phyloP scores from a whole-genome alignment of 35 echinoderm and acorn worm genomes.

The Apostichopus parvimensis region DNA sequence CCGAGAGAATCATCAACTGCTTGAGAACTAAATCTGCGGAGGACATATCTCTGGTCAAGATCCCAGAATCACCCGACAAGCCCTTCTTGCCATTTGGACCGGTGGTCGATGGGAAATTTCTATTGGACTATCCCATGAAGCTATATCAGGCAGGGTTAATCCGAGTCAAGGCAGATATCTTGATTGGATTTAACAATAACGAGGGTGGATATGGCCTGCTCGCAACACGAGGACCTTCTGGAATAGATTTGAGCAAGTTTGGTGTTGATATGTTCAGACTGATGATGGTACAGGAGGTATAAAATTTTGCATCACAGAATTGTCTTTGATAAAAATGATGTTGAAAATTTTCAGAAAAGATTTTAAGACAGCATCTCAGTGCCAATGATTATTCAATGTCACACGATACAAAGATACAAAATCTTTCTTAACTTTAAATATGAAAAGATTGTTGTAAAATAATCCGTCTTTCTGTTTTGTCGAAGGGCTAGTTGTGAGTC shows the following conservation, averaged over 20 bases:
- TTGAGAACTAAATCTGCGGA: conserved; percentile 72
- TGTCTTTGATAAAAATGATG: too few relatives aligned
- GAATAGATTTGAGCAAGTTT: conserved; percentile 48
- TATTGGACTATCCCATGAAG: conserved; percentile 66
- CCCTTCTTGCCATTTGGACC: conserved; percentile 68
- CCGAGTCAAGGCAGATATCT: conserved; percentile 56
- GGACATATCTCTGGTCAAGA: conserved; percentile 60
- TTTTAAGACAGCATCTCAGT: too few relatives aligned
- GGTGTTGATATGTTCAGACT: conserved; percentile 56
- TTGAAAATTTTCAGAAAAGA: too few relatives aligned
- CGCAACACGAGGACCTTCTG: conserved; percentile 27
- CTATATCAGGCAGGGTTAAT: conserved; percentile 37
- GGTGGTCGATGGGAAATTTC: conserved; percentile 81
- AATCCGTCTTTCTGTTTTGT: too few relatives aligned
- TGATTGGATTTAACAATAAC: conserved; percentile 87
- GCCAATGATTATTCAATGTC: too few relatives aligned
- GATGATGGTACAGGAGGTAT: conserved; percentile 57
- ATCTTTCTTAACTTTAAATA: too few relatives aligned
- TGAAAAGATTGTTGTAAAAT: too few relatives aligned
- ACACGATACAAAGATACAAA: too few relatives aligned
- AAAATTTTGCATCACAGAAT: too few relatives aligned
- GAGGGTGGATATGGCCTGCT: conserved; percentile 69
- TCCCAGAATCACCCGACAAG: conserved; percentile 45
- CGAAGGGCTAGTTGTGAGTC: too few relatives aligned
- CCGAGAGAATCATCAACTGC: conserved; percentile 56